Evolutionary conservation across 1,140 invertebrate genomes (phyloP).

Genomic region (Ganaspis sp.): DNA sequence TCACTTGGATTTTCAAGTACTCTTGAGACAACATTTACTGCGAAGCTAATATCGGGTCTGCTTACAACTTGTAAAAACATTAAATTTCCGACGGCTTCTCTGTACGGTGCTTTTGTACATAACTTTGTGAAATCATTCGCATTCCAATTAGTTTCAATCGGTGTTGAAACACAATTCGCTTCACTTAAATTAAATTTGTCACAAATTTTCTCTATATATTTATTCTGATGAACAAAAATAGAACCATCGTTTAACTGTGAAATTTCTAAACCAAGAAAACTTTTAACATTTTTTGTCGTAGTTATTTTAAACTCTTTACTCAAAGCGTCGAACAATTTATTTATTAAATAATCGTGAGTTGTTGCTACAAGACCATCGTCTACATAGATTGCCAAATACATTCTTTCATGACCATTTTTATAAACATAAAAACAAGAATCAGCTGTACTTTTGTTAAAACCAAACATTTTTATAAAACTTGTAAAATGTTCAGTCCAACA

Average conservation of each 20-base stretch:
- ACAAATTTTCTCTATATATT: slow-evolving; percentile 44
- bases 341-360: slow-evolving; percentile 34
- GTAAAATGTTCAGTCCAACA: slow-evolving; percentile 65
- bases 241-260: slow-evolving; percentile 32
- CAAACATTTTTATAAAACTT: slow-evolving; percentile 41
- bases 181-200: slow-evolving; percentile 45
- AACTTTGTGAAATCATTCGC: slow-evolving; percentile 36
- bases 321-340: slow-evolving; percentile 38
- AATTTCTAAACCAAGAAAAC: slow-evolving; percentile 44
- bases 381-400: slow-evolving; percentile 54
- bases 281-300: slow-evolving; percentile 33
- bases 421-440: slow-evolving; percentile 55
- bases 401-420: slow-evolving; percentile 54
- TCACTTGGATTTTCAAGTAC: slow-evolving; percentile 57
- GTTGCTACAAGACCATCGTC: slow-evolving; percentile 54
- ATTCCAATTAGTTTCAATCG: slow-evolving; percentile 40
- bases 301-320: slow-evolving; percentile 42
- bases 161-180: slow-evolving; percentile 44
- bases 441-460: slow-evolving; percentile 49
- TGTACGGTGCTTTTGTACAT: slow-evolving; percentile 42
- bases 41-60: slow-evolving; percentile 70
- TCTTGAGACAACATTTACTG: slow-evolving; percentile 61
- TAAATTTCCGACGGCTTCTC: slow-evolving; percentile 58
- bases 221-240: slow-evolving; percentile 40
- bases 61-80: slow-evolving; percentile 66